These are phyloP conservation scores for Nasonia longicornis DNA, from an alignment of 1,140 invertebrate genomes.

Conservation along the genomic window DNA sequence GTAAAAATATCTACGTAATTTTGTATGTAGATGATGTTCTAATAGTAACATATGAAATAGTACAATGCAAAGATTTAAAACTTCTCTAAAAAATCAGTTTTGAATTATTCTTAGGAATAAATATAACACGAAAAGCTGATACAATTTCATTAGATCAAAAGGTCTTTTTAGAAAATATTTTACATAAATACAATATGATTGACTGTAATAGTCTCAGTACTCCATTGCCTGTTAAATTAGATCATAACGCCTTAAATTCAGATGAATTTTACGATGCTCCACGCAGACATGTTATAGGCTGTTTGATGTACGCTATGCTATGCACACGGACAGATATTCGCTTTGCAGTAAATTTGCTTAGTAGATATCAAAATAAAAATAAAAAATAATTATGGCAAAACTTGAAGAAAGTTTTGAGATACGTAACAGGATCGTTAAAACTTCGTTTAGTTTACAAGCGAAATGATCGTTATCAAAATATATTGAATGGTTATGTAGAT, in stretches of 20 bases:
- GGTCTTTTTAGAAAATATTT: conserved; percentile 37
- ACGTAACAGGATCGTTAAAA: conserved; percentile 56
- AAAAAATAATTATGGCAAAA: conserved; percentile 51
- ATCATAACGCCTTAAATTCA: conserved; percentile 33
- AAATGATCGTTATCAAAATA: conserved; percentile 43
- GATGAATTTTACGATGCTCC: conserved; percentile 35
- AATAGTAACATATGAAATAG: neutral
- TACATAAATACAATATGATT: conserved; percentile 47
- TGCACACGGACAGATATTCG: neutral
- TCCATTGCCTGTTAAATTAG: conserved; percentile 44
- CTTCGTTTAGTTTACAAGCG: conserved; percentile 54
- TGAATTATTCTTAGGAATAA: conserved; percentile 42
- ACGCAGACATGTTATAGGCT: conserved; percentile 13
- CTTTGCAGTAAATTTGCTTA: neutral
- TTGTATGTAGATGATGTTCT: neutral
- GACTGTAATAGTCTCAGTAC: conserved; percentile 52
- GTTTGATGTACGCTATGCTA: conserved; percentile 4
- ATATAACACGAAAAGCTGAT: conserved; percentile 27
- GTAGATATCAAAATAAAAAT: conserved; percentile 16
- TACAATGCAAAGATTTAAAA: conserved; percentile 10
- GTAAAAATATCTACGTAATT: conserved; percentile 6
- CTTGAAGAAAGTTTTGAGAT: conserved; percentile 53
- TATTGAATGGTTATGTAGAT: conserved; percentile 47
- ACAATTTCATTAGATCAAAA: conserved; percentile 35
- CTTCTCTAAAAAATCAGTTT: conserved; percentile 1